Evolutionary conservation across 2,797 vertebrate genomes (phyloP), one percentile per base, ranked within the genome.

Genomic region (Sarcoramphus papa): DNA sequence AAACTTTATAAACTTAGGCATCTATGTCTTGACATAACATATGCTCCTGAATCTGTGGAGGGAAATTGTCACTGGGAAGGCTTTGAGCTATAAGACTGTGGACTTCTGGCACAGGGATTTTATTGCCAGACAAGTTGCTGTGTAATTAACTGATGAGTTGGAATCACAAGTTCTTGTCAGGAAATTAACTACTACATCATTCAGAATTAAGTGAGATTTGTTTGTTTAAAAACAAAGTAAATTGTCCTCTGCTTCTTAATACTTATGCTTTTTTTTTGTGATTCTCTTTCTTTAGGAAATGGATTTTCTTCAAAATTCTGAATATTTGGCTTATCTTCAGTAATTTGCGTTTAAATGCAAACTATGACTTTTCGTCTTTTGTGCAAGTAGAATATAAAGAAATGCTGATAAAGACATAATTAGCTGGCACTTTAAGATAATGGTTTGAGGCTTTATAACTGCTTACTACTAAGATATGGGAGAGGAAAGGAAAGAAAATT

Each of bases 391-490:
- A 76, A 74, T 96, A 94, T 94, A 90, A 96, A 96, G 95, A 86
- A 90, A 48, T 85, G 50, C 70, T 85, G 87, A 96, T 96, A 91
- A 88, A 97, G 92, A 45, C 54, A 45, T 95, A 97, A 97, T 97
- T 96, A 96, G 41, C 57, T 94, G 82, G 43, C 33, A 59, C 20
- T 94, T 78, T 84, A 63, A 89, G 68, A 85, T 87, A 76, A 69
- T 94, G 48, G 65, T 68, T 59, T 94, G 68, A 85, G 48, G 68
- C 72, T 86, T 94, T 86, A 41, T 92, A 90, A 70, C 45, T 96
- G 62, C 82, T 95, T 96, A 54, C 69, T 73, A 57, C 47, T 90
- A 28, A 92, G 50, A 79, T 57, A 60, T 3, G 35, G n/a, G 67
- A 67, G 47, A 70, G 17, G 33, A 85, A 95, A 90, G 73, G 65